Evolutionary conservation across 1,140 invertebrate species (phyloP), one percentile per base, ranked within the genome.

Genomic region (Archivesica marissinica): DNA sequence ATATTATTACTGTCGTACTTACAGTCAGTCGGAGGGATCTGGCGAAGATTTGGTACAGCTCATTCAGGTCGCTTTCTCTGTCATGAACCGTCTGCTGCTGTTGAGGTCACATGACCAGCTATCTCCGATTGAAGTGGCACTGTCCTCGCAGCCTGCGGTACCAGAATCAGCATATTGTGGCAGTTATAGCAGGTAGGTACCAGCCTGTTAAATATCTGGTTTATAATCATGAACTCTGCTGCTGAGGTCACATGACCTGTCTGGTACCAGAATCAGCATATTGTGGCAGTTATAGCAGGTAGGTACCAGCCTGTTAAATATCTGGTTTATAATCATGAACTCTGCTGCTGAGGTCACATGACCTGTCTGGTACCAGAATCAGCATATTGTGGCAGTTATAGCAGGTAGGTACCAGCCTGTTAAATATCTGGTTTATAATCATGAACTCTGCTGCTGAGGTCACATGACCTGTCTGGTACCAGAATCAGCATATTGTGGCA

Each of bases 361-460:
- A 52, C 90, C 93, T 25, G 87, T 90, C 9, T 90, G 93, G 15
- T 80, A 85, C 11, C 87, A 90, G 75, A 88, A 87, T 30, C 13
- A 28, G n/a, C 54, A 59, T 59, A 28, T 59, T 28, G 33, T 97
- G 25, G 96, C 97, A 0, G 96, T 97, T 0, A 96, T 97, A 0
- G 82, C 82, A 75, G 80, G 80, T 75, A 59, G 17, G 68, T 9
- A n/a, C 1, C 20, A n/a, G n/a, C 20, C 38, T 61, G 59, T 7
- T 47, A 20, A 47, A 7, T 47, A 11, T 47, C 7, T 47, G 44
- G 20, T 20, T 47, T 47, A 47, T 47, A 11, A 47, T 47, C 7
- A 47, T 20, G 7, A 11, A 47, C 20, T 47, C 7, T 7, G 7
- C 44, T 47, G 7, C 44, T 47, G 44, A 47, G 44, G 44, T 47